phyloP scores from a whole-genome alignment of 2,797 vertebrate genomes.

The Choloepus didactylus region DNA sequence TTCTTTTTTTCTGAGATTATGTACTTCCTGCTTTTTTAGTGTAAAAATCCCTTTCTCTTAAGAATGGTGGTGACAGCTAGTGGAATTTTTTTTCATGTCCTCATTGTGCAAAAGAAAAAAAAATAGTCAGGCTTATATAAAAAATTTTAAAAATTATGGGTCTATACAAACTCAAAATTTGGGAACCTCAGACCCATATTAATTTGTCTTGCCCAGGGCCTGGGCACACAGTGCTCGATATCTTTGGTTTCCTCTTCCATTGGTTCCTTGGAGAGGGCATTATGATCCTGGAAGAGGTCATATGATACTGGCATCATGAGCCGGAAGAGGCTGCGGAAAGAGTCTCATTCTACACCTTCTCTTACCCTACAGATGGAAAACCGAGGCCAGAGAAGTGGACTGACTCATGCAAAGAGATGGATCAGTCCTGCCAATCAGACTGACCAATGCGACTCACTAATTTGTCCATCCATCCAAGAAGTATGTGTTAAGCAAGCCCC shows the following conservation, averaged over 20 bases:
- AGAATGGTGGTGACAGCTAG: background rate
- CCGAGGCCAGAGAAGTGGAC: background rate
- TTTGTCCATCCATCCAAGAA: background rate
- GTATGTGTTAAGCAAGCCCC: no score
- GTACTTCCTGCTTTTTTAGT: background rate
- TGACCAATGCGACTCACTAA: background rate
- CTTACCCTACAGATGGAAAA: background rate
- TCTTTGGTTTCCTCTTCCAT: background rate
- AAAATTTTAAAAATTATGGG: background rate
- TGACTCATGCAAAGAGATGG: background rate
- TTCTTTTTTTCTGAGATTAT: background rate
- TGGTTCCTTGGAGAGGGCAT: background rate
- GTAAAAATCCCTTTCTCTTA: background rate
- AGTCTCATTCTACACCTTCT: background rate
- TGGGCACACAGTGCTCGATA: background rate
- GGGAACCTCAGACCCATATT: background rate
- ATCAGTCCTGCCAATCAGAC: background rate
- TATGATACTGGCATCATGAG: background rate
- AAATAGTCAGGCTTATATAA: background rate
- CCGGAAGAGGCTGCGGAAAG: background rate
- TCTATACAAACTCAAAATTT: background rate
- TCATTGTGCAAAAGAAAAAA: slow-evolving; percentile 58
- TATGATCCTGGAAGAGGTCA: background rate
- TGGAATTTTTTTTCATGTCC: background rate
- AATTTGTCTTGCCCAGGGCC: background rate